Base-by-base conservation (phyloP, 2,797 vertebrate genomes). In the Malacoraja senta region DNA sequence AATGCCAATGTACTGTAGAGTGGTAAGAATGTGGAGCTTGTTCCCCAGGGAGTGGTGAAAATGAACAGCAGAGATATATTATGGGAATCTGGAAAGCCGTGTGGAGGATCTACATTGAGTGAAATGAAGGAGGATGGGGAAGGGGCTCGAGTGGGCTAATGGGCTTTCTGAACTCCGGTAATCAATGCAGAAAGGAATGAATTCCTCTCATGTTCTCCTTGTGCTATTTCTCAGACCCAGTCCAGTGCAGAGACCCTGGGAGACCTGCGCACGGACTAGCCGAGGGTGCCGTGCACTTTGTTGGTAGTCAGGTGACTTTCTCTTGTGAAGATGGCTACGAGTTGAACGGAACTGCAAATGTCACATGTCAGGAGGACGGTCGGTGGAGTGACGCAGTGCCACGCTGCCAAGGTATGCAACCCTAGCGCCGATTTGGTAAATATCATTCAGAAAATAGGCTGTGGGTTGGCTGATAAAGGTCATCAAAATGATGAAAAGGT, bases 221-320 rank as follows among this genome's bases (percentile, higher is more conserved):
- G 72, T 95, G 76, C 95, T 94, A 77, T 72, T 95, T 93, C 94
- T 94, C 94, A 99, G 98, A 98, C 95, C 98, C 98, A 0, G 95
- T 99, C 72, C 98, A 97, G 94, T 99, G 98, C 94, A 95, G 77
- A 94, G 96, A 97, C 95, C 98, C 98, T 0, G 97, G 96, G 94
- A 95, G 95, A 92, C 98, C 97, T 61, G 97, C 98, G 72, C 97
- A 98, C 0, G 98, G 98, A 32, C 96, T 93, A 93, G 96, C 97
- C 86, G 95, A 96, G 0, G 97, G 98, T 19, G 95, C 95, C 93
- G 95, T 94, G 95, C 98, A 97, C 86, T 97, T 96, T 84, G 97
- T 98, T 96, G 98, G 97, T 71, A 95, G 96, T 2, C 95, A 97
- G 95, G 96, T 98, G 35, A 96, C 94, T 0, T 99, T 98, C 95